Evolutionary conservation across 2,888 invertebrate genomes (phyloP).

Genomic region (Drosophila testacea): DNA sequence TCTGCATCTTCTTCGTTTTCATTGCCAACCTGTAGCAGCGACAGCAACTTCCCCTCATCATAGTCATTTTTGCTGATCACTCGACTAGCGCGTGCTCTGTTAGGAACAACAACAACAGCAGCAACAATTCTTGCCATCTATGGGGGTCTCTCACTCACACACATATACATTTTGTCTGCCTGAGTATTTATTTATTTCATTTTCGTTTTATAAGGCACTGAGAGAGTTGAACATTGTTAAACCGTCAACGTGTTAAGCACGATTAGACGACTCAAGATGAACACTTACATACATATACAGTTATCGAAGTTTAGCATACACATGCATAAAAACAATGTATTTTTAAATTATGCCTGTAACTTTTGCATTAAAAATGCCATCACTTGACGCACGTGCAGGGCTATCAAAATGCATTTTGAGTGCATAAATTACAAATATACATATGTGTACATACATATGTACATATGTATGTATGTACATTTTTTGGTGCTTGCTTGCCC

Average conservation of each 20-base stretch:
- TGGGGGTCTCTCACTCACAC: slow-evolving; percentile 28
- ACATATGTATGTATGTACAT: no score
- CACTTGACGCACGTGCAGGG: slow-evolving; percentile 35
- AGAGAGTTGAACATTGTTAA: slow-evolving; percentile 42
- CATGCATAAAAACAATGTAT: not conserved
- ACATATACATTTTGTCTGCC: not conserved
- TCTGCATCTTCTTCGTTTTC: slow-evolving; percentile 14
- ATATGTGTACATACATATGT: no score
- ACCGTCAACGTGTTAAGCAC: slow-evolving; percentile 53
- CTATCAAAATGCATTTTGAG: slow-evolving; percentile 32
- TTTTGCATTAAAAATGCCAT: not conserved
- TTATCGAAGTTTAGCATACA: not conserved
- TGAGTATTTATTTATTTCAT: slow-evolving; percentile 54
- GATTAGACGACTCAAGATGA: slow-evolving; percentile 31
- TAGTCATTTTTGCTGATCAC: slow-evolving; percentile 70
- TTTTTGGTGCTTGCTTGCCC: slow-evolving; percentile 14
- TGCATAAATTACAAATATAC: slow-evolving; percentile 18
- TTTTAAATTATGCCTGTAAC: not conserved
- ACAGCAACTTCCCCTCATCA: slow-evolving; percentile 34
- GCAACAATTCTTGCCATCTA: slow-evolving; percentile 64
- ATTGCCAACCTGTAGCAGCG: slow-evolving; percentile 44
- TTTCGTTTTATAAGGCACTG: slow-evolving; percentile 30
- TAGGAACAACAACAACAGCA: slow-evolving; percentile 45
- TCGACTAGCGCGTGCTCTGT: slow-evolving; percentile 75
- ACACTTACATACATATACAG: slow-evolving; percentile 17